These are phyloP conservation scores for Anoplius nigerrimus DNA, from an alignment of 2,888 invertebrate species.

Conservation along the genomic window DNA sequence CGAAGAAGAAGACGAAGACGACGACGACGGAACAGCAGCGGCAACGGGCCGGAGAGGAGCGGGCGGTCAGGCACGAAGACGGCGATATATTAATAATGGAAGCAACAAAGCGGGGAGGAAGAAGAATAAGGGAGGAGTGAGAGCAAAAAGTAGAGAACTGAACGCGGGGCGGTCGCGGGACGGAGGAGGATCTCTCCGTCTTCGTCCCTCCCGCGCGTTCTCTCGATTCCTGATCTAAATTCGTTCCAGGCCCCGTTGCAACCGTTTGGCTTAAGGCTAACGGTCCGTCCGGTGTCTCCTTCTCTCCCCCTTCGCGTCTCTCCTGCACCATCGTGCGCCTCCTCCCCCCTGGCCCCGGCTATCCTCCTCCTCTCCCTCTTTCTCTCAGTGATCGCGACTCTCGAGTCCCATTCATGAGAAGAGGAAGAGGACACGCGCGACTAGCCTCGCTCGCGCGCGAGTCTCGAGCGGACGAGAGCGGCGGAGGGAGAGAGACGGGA, in stretches of 20 bases:
- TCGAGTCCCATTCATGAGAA: slow-evolving; percentile 73
- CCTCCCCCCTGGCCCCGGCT: slow-evolving; percentile 35
- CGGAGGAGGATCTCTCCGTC: slow-evolving; percentile 37
- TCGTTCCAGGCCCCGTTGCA: slow-evolving; percentile 63
- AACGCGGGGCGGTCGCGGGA: slow-evolving; percentile 25
- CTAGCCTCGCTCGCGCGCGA: slow-evolving; percentile 39
- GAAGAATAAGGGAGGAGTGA: slow-evolving; percentile 55
- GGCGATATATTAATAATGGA: slow-evolving; percentile 70
- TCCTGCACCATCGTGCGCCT: slow-evolving; percentile 20
- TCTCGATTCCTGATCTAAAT: slow-evolving; percentile 65
- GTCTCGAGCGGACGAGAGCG: slow-evolving; percentile 33
- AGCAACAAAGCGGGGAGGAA: slow-evolving; percentile 64
- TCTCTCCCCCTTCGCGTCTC: slow-evolving; percentile 44
- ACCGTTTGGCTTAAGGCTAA: slow-evolving; percentile 63
- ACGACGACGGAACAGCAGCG: slow-evolving; percentile 36
- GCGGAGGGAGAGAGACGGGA: slow-evolving; percentile 18
- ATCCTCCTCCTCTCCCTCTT: slow-evolving; percentile 42
- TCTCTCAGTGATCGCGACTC: slow-evolving; percentile 44
- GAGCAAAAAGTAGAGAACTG: slow-evolving; percentile 34
- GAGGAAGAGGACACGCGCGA: slow-evolving; percentile 54
- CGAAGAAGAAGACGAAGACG: slow-evolving; percentile 2
- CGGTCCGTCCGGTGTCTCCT: slow-evolving; percentile 50
- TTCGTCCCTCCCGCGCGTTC: slow-evolving; percentile 12
- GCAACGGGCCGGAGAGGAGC: slow-evolving; percentile 27
- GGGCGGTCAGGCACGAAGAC: slow-evolving; percentile 47